Percentiles rank a stretch among this genome's conserved stretches.
Evolutionary conservation across 2,797 vertebrate species (phyloP).

Genomic region (Leptatherina wallacei): DNA sequence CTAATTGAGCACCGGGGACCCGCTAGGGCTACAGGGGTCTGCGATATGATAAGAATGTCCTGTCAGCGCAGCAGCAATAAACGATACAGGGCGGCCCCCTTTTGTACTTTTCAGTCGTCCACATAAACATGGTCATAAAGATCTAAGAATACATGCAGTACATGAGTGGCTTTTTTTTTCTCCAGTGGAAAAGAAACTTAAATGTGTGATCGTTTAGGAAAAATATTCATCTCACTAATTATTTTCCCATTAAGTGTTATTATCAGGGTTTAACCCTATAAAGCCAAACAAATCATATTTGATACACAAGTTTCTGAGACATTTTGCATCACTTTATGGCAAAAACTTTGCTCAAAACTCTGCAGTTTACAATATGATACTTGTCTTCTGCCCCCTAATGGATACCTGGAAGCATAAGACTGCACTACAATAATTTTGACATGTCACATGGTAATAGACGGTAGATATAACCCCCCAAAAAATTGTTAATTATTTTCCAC

Average conservation of each 20-base stretch:
- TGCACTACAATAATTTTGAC: too few relatives aligned
- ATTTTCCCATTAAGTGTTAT: constrained; percentile 53
- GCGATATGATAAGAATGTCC: constrained; percentile 44
- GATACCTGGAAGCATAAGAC: too few relatives aligned
- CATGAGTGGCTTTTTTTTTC: not conserved
- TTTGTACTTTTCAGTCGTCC: not conserved
- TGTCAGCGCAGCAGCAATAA: constrained; percentile 25
- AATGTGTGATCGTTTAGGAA: constrained; percentile 6
- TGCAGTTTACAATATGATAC: too few relatives aligned
- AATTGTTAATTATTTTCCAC: too few relatives aligned
- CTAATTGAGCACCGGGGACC: constrained; percentile 74
- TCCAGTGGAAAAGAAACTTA: constrained; percentile 9
- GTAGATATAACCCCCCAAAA: too few relatives aligned
- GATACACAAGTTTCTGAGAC: too few relatives aligned
- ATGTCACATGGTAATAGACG: too few relatives aligned
- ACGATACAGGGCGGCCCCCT: constrained; percentile 1
- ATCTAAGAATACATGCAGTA: not conserved
- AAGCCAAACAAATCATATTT: too few relatives aligned
- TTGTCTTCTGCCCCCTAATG: too few relatives aligned
- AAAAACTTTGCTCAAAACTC: too few relatives aligned
- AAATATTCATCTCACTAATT: constrained; percentile 29
- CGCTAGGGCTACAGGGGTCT: not conserved
- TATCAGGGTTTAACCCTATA: constrained; percentile 22
- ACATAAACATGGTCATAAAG: constrained; percentile 5
- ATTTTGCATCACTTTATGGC: too few relatives aligned